phyloP scores from a whole-genome alignment of 2,888 invertebrate species.

The Melinaea marsaeus region DNA sequence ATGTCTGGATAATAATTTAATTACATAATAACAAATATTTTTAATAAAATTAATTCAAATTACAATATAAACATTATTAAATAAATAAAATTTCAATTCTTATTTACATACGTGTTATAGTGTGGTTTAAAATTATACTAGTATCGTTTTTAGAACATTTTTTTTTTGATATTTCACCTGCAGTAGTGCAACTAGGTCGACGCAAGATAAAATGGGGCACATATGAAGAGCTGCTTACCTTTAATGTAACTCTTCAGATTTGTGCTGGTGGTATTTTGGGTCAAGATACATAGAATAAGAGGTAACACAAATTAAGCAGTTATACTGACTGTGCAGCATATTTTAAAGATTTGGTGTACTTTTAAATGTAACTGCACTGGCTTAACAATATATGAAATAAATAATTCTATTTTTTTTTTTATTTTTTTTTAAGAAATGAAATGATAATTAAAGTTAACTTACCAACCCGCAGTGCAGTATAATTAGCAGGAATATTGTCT shows the following conservation, averaged over 20 bases:
- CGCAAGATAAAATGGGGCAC: slow-evolving; percentile 21
- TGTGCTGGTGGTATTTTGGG: slow-evolving; percentile 7
- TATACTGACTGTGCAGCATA: too few relatives aligned
- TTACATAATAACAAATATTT: slow-evolving; percentile 1
- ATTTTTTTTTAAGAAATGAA: too few relatives aligned
- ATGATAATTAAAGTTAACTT: too few relatives aligned
- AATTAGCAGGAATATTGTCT: too few relatives aligned
- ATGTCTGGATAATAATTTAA: slow-evolving; percentile 9
- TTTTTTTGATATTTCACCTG: slow-evolving; percentile 2
- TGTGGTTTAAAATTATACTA: slow-evolving; percentile 3
- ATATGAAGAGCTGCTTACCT: slow-evolving; percentile 23
- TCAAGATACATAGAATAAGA: neutral
- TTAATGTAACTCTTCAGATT: slow-evolving; percentile 20
- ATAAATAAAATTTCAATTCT: too few relatives aligned
- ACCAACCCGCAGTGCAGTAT: too few relatives aligned
- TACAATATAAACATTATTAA: too few relatives aligned
- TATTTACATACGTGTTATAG: neutral
- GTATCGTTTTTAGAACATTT: neutral
- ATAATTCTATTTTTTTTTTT: too few relatives aligned
- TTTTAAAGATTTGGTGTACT: too few relatives aligned
- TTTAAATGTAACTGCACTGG: too few relatives aligned
- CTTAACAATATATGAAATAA: too few relatives aligned
- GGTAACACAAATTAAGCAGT: neutral
- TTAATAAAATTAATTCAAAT: neutral
- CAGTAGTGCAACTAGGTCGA: slow-evolving; percentile 19